Conservation (phyloP, 2,888 invertebrate species). For the Drosophila pegasa region DNA sequence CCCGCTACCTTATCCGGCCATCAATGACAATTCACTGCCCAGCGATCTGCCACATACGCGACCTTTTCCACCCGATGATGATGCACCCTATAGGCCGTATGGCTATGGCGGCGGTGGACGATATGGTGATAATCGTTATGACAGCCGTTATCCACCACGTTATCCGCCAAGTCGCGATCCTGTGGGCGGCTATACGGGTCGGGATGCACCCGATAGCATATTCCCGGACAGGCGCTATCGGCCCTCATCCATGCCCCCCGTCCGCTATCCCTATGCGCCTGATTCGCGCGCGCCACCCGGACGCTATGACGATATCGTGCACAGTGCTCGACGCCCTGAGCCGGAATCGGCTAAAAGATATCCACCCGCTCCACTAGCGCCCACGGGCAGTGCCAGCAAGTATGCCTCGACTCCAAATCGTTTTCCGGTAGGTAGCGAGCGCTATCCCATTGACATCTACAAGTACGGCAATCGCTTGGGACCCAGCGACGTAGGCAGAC, state of each 20-base stretch:
- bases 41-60: constrained; percentile 84
- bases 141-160: constrained; percentile 71
- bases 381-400: constrained; percentile 85
- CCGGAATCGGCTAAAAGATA: constrained; percentile 86
- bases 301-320: constrained; percentile 82
- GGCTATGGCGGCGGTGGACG: constrained; percentile 68
- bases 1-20: constrained; percentile 79
- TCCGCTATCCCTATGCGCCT: constrained; percentile 83
- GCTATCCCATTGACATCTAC: constrained; percentile 85
- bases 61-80: constrained; percentile 80
- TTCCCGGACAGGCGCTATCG: constrained; percentile 85
- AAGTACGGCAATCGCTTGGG: constrained; percentile 86
- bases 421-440: constrained; percentile 86
- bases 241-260: constrained; percentile 83
- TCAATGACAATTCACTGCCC: constrained; percentile 79
- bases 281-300: constrained; percentile 71
- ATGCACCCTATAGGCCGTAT: constrained; percentile 80
- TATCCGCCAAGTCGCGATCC: constrained; percentile 81
- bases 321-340: constrained; percentile 82
- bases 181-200: constrained; percentile 79
- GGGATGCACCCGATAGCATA: constrained; percentile 83
- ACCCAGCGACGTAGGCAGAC: constrained; percentile 84
- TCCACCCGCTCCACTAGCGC: constrained; percentile 85
- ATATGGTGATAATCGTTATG: constrained; percentile 82
- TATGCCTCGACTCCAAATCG: constrained; percentile 86